Base-by-base conservation (phyloP, 2,888 invertebrate genomes). In the Resseliella maxima region DNA sequence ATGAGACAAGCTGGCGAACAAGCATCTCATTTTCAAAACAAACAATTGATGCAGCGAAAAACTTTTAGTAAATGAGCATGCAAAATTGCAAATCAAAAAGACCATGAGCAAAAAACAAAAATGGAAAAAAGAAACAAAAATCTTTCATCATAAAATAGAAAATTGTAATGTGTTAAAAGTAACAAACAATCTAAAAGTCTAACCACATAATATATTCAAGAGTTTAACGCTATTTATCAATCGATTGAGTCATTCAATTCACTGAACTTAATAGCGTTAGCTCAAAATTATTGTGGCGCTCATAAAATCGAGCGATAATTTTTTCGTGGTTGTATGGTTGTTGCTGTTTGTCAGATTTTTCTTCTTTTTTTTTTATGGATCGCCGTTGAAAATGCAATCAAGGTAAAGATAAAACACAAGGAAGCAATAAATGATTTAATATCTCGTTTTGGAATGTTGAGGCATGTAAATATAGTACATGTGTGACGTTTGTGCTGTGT, bases 1-100 rank as follows among this genome's bases (percentile, higher is more conserved):
- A 72, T 72, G 72, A 72, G 72, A 72, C 72, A 72, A 72, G 18
- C 72, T 72, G 72, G 72, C 72, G 72, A 72, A 72, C 72, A 72
- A 72, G 72, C 72, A 72, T 72, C 72, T 59, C 24, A 5, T 0
- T 72, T 72, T 72, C 15, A n/a, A 2, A 72, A 35, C 15, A 72
- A 72, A 72, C 72, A 72, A 72, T 72, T 72, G 72, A 72, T 3
- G 35, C 31, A 72, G 18, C n/a, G 50, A 31, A 15, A 72, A 2
- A 5, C 31, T 15, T 72, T 72, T 31, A 72, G 31, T 35, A 72
- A 72, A 72, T 72, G 35, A 72, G 24, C 18, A 50, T 50, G 50
- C 50, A 50, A 18, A 59, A 59, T 59, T 27, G 59, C 59, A 50
- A 50, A 50, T 50, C 10, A 50, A 50, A 50, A 50, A 12, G n/a